Conservation (phyloP, 2,888 invertebrate species). For the Scaptomyza polygonia region DNA sequence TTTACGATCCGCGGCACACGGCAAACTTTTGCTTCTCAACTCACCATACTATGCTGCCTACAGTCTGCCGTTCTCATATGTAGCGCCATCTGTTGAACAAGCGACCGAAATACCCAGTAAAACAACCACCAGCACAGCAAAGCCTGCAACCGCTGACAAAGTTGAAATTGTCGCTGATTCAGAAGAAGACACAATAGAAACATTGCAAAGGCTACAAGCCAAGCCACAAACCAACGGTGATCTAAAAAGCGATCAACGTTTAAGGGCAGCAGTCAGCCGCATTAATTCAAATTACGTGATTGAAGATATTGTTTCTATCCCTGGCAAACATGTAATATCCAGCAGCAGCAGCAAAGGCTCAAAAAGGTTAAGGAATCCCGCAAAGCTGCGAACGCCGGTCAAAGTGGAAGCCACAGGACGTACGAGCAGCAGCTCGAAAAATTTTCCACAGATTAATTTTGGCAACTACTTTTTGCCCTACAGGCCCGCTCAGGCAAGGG, state of each 20-base stretch:
- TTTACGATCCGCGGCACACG: conserved; percentile 33
- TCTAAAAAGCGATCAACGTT: conserved; percentile 69
- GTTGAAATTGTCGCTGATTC: conserved; percentile 15
- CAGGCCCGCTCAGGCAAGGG: conserved; percentile 53
- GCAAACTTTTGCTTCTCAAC: conserved; percentile 37
- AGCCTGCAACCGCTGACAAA: conserved; percentile 44
- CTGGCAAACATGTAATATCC: conserved; percentile 75
- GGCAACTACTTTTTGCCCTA: conserved; percentile 82
- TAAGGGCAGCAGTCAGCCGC: conserved; percentile 77
- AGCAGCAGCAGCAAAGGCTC: conserved; percentile 17
- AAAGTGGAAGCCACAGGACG: conserved; percentile 81
- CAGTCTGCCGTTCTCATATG: conserved; percentile 52
- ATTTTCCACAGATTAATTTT: conserved; percentile 81
- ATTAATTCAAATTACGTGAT: conserved; percentile 82
- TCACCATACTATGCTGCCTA: conserved; percentile 58
- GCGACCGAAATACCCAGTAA: conserved; percentile 15
- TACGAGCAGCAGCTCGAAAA: conserved; percentile 79
- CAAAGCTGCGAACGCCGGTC: conserved; percentile 52
- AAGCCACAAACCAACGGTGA: conserved; percentile 62
- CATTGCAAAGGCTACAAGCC: conserved; percentile 62
- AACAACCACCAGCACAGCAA: conserved; percentile 60
- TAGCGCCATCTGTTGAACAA: conserved; percentile 52
- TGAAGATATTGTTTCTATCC: conserved; percentile 79
- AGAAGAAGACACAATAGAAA: conserved; percentile 37
- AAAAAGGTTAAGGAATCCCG: conserved; percentile 24